Percentiles rank a stretch among this genome's conserved stretches.
phyloP scores from a whole-genome alignment of 1,140 invertebrate genomes.

The Cyphomyrmex costatus region DNA sequence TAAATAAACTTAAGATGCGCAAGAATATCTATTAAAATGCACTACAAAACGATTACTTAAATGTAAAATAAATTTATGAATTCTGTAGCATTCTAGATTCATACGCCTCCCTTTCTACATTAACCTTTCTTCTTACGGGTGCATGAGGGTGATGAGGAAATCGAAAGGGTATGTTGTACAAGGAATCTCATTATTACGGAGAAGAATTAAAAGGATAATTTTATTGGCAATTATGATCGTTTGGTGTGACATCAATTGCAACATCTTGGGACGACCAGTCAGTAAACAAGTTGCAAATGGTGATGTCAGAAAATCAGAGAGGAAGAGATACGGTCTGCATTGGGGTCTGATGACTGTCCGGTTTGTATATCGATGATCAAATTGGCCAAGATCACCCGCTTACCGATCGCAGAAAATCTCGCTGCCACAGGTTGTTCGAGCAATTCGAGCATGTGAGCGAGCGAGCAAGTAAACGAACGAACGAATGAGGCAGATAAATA shows the following conservation, averaged over 20 bases:
- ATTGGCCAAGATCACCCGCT: constrained; percentile 49
- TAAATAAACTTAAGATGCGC: not conserved
- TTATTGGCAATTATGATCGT: constrained; percentile 36
- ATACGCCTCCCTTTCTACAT: not conserved
- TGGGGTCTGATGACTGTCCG: not conserved
- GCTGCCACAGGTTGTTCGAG: not conserved
- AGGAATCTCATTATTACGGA: constrained; percentile 18
- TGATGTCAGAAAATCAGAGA: not conserved
- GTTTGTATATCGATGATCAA: constrained; percentile 4
- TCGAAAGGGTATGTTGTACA: not conserved
- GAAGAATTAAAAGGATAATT: constrained; percentile 22
- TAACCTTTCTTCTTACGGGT: not conserved
- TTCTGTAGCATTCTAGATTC: not conserved
- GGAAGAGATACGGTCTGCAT: not conserved
- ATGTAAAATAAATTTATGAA: not conserved
- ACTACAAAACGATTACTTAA: not conserved
- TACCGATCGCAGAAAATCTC: constrained; percentile 29
- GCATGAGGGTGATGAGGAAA: not conserved
- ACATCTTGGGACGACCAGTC: not conserved
- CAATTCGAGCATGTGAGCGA: constrained; percentile 39
- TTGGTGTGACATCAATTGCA: not conserved
- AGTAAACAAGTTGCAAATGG: not conserved
- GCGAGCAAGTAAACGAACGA: not conserved
- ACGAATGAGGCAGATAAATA: constrained; percentile 49
- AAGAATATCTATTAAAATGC: not conserved